These are phyloP conservation scores for Pteromalus puparum DNA, from an alignment of 1,140 invertebrate species.

Conservation along the genomic window DNA sequence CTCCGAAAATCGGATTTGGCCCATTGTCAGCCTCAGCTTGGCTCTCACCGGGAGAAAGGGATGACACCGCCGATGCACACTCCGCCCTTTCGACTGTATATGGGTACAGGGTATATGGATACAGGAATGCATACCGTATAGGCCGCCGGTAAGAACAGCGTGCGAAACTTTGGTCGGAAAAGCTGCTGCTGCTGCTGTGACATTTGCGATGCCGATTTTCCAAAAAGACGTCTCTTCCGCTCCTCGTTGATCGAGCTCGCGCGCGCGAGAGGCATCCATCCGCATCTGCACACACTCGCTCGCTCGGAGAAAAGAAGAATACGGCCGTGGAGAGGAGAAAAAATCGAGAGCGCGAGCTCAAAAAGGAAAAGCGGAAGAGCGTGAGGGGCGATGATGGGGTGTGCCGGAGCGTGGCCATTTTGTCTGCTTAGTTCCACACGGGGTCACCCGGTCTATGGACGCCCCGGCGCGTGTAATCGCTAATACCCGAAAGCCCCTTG, in stretches of 20 bases:
- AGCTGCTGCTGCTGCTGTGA: too few species aligned
- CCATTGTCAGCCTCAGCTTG: conserved; percentile 12
- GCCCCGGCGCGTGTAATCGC: conserved; percentile 71
- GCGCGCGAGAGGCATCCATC: background rate
- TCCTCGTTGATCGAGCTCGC: background rate
- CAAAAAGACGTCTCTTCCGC: conserved; percentile 13
- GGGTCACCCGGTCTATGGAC: conserved; percentile 68
- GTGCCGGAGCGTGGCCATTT: conserved; percentile 69
- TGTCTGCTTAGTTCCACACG: conserved; percentile 71
- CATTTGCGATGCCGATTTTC: background rate
- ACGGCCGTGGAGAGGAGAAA: conserved; percentile 11
- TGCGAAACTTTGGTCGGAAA: too few species aligned
- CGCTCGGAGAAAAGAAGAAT: background rate
- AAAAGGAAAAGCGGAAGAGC: conserved; percentile 53
- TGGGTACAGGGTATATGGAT: background rate
- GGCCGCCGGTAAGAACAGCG: too few species aligned
- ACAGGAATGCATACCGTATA: background rate
- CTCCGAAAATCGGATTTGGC: conserved; percentile 60
- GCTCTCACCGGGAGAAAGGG: background rate
- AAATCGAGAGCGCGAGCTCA: background rate
- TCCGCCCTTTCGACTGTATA: background rate
- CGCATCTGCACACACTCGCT: background rate
- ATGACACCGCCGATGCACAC: background rate
- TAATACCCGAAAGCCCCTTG: conserved; percentile 68
- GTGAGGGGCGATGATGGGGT: conserved; percentile 62